These are phyloP conservation scores for Hybognathus amarus DNA, from an alignment of 2,797 vertebrate species.

Conservation along the genomic window DNA sequence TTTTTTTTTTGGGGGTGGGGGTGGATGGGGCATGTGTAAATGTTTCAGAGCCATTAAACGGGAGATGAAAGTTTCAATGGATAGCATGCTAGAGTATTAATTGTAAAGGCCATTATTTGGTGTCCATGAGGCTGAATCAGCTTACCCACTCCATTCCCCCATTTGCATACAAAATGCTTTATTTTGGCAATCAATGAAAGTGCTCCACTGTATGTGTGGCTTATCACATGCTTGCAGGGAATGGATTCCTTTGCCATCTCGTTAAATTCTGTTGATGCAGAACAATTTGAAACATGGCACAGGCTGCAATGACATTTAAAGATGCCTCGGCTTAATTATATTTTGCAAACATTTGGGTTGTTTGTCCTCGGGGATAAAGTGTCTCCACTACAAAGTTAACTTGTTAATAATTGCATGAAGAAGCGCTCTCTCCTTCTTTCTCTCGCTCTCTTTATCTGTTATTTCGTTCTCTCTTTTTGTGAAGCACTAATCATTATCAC, in stretches of 20 bases:
- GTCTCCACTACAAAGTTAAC: conserved; percentile 99
- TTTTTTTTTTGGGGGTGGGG: conserved; percentile 64
- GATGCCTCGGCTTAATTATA: conserved; percentile 99
- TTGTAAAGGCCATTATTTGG: conserved; percentile 89
- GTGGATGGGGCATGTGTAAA: conserved; percentile 74
- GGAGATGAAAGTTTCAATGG: conserved; percentile 85
- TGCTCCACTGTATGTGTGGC: conserved; percentile 97
- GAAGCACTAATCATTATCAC: conserved; percentile 81
- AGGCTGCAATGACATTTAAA: conserved; percentile 99
- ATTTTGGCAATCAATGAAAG: conserved; percentile 99
- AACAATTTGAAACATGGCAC: conserved; percentile 99
- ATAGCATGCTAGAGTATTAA: conserved; percentile 85
- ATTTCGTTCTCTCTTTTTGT: conserved; percentile 32
- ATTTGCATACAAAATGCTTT: conserved; percentile 99
- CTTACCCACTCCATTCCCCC: conserved; percentile 98
- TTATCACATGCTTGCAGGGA: conserved; percentile 99
- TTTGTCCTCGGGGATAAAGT: conserved; percentile 99
- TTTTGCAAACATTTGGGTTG: conserved; percentile 98
- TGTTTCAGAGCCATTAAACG: conserved; percentile 84
- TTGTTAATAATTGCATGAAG: conserved; percentile 89
- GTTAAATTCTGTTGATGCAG: conserved; percentile 99
- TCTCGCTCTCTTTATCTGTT: conserved; percentile 67
- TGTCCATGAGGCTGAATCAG: conserved; percentile 92
- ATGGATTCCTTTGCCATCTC: conserved; percentile 99
- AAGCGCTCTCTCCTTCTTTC: conserved; percentile 74